Evolutionary conservation across 2,113 vertebrate species (phyloP), one percentile per base, ranked within the genome.

Genomic region (Halcyon senegalensis): DNA sequence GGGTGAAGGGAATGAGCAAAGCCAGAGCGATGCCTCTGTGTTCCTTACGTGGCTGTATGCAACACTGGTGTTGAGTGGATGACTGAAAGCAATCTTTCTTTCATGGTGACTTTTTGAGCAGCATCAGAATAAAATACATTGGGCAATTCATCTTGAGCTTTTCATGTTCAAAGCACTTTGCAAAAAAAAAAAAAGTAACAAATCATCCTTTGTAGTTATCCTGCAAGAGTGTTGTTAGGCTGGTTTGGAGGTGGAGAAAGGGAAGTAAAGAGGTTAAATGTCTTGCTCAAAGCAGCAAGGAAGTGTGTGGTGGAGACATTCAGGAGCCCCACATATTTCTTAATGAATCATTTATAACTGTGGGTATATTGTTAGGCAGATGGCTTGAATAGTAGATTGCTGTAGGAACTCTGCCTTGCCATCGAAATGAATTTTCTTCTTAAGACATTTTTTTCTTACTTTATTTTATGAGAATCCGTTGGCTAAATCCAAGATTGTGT

Each of bases 281-380:
- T 53, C 83, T 78, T 72, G 24, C 69, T 78, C 64, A 74, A 72
- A 94, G 68, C 68, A 74, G 56, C 33, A 58, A 96, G 94, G 92
- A 96, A 97, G 15, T 89, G 74, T 94, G 89, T 96, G 93, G 94
- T 91, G 58, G 95, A 96, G 96, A 96, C 93, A 87, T 84, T 67
- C 60, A 93, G 94, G 94, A 97, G 93, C 92, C 92, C 85, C 88
- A 64, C 2, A 2, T 90, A 60, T 95, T 94, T 96, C 75, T 94
- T 85, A 92, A 84, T 96, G 80, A 96, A 96, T 94, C 89, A 91
- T 96, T 95, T 95, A 95, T 96, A 87, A 44, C 41, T 89, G 58
- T 64, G 94, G 81, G 74, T 82, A 18, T 91, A 64, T 73, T 89
- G 89, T 91, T 91, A 94, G 89, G 81, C 81, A 89, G 94, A 87